Percentiles rank a stretch among this genome's conserved stretches.
Conservation (phyloP, 64 coral and sea anemone genomes). For the Actinia equina region DNA sequence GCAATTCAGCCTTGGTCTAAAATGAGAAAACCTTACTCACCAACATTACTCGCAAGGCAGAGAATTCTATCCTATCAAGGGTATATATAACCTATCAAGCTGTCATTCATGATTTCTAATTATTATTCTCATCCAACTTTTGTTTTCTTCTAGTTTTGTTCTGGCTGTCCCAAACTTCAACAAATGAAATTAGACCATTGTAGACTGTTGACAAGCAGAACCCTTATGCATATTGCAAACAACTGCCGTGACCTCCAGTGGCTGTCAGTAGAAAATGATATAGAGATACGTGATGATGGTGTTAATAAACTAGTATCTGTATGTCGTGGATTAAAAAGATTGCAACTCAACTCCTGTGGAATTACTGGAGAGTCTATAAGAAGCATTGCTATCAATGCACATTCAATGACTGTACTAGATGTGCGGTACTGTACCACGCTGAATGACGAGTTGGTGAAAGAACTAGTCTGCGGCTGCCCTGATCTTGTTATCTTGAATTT, state of each 20-base stretch:
- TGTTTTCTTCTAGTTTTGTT: slow-evolving; percentile 58
- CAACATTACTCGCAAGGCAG: too few species aligned
- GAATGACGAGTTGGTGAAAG: slow-evolving; percentile 57
- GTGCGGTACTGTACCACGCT: slow-evolving; percentile 57
- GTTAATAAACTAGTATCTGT: slow-evolving; percentile 55
- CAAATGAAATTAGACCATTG: slow-evolving; percentile 86
- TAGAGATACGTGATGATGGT: slow-evolving; percentile 65
- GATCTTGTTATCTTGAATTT: slow-evolving; percentile 68
- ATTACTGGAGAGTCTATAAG: slow-evolving; percentile 52
- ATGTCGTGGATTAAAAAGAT: slow-evolving; percentile 64
- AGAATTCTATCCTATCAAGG: too few species aligned
- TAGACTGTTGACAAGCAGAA: slow-evolving; percentile 55
- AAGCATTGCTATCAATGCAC: slow-evolving; percentile 58
- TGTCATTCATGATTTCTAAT: too few species aligned
- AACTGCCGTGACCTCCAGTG: slow-evolving; percentile 57
- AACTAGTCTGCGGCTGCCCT: slow-evolving; percentile 45
- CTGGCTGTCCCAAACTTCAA: slow-evolving; percentile 72
- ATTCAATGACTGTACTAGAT: slow-evolving; percentile 65
- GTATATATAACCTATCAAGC: too few species aligned
- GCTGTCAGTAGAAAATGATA: slow-evolving; percentile 73
- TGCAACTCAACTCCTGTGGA: slow-evolving; percentile 75
- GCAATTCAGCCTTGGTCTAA: too few species aligned
- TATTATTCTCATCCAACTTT: too few species aligned
- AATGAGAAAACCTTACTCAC: too few species aligned
- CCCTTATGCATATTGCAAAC: slow-evolving; percentile 57